Percentiles rank a stretch among this genome's conserved stretches.
Evolutionary conservation across 1,140 invertebrate species (phyloP).

Genomic region (Hirudo medicinalis): DNA sequence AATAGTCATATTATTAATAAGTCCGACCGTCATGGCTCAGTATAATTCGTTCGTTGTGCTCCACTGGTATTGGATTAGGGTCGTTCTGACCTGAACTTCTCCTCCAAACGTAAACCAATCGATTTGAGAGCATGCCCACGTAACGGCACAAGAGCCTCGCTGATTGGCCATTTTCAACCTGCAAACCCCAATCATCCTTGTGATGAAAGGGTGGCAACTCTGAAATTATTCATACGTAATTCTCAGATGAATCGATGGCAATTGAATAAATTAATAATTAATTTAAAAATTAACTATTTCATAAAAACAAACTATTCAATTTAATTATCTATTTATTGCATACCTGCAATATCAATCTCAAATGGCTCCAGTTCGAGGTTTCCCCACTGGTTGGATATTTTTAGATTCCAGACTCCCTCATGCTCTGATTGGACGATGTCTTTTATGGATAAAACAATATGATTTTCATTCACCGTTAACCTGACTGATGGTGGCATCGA

Average conservation of each 20-base stretch:
- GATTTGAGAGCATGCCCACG: neutral
- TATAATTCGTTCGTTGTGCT: conserved; percentile 2
- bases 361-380: neutral
- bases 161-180: conserved; percentile 3
- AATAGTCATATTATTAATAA: neutral
- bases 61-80: neutral
- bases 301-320: no score
- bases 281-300: no score
- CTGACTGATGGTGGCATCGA: neutral
- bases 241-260: neutral
- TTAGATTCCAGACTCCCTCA: neutral
- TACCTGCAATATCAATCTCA: conserved; percentile 4
- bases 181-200: neutral
- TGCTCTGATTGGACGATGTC: no score
- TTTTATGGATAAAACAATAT: no score
- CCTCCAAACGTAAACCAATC: neutral
- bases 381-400: neutral
- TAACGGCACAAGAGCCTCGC: neutral
- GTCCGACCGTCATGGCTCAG: neutral
- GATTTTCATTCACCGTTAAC: neutral
- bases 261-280: neutral
- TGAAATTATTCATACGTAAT: neutral
- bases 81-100: neutral
- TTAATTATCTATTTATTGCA: no score
- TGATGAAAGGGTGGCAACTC: neutral